Evolutionary conservation across 2,888 invertebrate genomes (phyloP).

Genomic region (Pachycephus smyrnensis): DNA sequence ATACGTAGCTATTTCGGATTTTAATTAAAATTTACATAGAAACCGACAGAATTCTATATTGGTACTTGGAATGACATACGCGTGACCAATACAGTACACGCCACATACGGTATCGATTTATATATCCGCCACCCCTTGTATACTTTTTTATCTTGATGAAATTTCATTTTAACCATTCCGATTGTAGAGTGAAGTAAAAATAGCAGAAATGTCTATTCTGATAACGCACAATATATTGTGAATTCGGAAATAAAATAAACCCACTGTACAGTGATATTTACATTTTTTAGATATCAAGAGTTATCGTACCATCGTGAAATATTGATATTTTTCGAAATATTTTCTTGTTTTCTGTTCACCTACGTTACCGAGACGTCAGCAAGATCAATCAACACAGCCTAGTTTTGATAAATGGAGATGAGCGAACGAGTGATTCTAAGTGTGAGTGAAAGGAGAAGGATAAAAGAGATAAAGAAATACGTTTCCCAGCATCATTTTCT

Average conservation of each 20-base stretch:
- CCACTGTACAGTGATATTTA: background rate
- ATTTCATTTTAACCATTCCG: background rate
- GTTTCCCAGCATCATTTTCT: no score
- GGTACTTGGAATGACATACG: background rate
- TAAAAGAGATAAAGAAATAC: no score
- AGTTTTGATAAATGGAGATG: no score
- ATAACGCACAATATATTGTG: background rate
- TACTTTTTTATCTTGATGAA: background rate
- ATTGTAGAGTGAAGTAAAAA: background rate
- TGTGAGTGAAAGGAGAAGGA: no score
- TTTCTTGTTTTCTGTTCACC: background rate
- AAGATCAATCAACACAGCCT: background rate
- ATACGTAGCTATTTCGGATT: background rate
- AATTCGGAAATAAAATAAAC: background rate
- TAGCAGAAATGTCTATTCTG: background rate
- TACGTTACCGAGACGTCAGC: background rate
- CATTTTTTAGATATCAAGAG: no score
- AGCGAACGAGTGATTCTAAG: background rate
- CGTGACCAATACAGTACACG: background rate
- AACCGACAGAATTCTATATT: background rate
- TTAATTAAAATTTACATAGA: conserved; percentile 7
- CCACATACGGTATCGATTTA: background rate
- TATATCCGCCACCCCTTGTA: background rate
- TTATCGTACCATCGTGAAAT: background rate
- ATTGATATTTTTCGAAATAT: background rate